Evolutionary conservation across 2,888 invertebrate genomes (phyloP), one percentile per base, ranked within the genome.

Genomic region (Brachynemurus nebulosus): DNA sequence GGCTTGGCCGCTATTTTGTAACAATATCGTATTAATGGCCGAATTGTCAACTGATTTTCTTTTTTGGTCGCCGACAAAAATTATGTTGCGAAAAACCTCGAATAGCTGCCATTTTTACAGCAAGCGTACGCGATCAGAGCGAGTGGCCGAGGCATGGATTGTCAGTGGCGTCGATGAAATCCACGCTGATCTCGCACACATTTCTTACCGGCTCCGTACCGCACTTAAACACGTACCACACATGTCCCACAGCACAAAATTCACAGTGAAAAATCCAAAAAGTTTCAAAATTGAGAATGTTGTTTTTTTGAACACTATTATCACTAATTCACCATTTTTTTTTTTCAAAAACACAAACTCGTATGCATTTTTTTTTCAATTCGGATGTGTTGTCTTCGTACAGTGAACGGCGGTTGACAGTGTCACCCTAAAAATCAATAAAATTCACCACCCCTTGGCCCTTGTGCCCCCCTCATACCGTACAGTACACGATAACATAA

Each of bases 351-450:
- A 53, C 54, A 59, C 56, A 57, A 59, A 57, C n/a, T n/a, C n/a
- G n/a, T n/a, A n/a, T n/a, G 55, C 59, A 34, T 19, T 33, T 65
- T 65, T 67, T 64, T 67, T 66, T 61, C 64, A 61, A 60, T 66
- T 63, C 37, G 60, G 63, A 62, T 64, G 62, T 64, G 64, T 63
- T 21, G 61, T 62, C 64, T 64, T 66, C 62, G 66, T 63, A 53
- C 59, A 65, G 65, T 62, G 62, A 65, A 65, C 67, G 67, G 63
- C 64, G 63, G 69, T 71, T 72, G 71, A 71, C 72, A 73, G 69
- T 72, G 73, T 74, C 72, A 72, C 72, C 72, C 72, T 70, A 72
- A 73, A 73, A 74, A 74, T 73, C 73, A 73, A 74, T 74, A 73
- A 71, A 68, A 68, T 66, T 67, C 64, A 58, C 59, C 62, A 63